These are phyloP conservation scores for Erynnis tages DNA, from an alignment of 2,888 invertebrate species.

Conservation along the genomic window DNA sequence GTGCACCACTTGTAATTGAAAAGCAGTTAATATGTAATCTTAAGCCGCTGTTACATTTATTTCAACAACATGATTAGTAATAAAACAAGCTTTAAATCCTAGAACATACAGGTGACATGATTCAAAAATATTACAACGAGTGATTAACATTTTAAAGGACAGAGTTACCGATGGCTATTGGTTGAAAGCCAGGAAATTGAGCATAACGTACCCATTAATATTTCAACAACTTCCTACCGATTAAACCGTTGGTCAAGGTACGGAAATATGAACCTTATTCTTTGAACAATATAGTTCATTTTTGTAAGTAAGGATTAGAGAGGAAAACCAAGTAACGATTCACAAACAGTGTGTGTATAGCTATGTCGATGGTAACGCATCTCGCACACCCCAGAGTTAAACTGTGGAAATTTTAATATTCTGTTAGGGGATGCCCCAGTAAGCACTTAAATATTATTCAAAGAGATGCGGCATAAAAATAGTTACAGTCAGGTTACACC, in stretches of 20 bases:
- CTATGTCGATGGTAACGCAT: constrained; percentile 58
- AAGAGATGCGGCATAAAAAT: too few relatives aligned
- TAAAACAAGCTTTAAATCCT: too few relatives aligned
- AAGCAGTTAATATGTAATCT: too few relatives aligned
- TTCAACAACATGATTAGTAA: too few relatives aligned
- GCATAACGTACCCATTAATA: constrained; percentile 76
- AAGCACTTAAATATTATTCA: not conserved
- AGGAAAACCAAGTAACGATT: constrained; percentile 46
- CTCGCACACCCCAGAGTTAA: constrained; percentile 48
- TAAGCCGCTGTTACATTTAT: too few relatives aligned
- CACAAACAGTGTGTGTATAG: constrained; percentile 42
- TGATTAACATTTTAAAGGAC: constrained; percentile 46
- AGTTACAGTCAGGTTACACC: too few relatives aligned
- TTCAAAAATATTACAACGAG: constrained; percentile 20
- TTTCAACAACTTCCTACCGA: constrained; percentile 74
- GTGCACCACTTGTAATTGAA: too few relatives aligned
- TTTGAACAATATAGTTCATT: constrained; percentile 12
- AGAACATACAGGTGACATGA: too few relatives aligned
- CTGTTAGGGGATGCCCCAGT: constrained; percentile 1
- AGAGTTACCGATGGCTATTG: constrained; percentile 67
- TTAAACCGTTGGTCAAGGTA: constrained; percentile 43
- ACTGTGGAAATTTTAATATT: constrained; percentile 25
- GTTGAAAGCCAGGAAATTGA: constrained; percentile 77
- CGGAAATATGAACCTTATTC: constrained; percentile 19
- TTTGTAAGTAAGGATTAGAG: constrained; percentile 30